Evolutionary conservation across 2,888 invertebrate species (phyloP).

Genomic region (Molanna angustata): DNA sequence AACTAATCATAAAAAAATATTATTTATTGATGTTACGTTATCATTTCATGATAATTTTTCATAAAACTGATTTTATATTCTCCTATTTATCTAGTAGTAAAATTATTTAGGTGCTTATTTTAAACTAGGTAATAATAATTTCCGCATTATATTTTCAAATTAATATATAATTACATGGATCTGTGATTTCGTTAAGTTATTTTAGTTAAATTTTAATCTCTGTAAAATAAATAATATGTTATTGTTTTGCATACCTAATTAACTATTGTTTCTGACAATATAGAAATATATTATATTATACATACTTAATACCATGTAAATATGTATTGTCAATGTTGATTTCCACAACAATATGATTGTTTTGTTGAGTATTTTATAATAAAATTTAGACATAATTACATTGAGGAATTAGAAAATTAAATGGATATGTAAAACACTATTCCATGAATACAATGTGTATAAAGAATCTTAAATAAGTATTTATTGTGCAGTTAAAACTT

Average conservation of each 20-base stretch:
- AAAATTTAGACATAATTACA: conserved; percentile 19
- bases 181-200: conserved; percentile 31
- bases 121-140: no score
- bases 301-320: conserved; percentile 23
- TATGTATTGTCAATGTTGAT: conserved; percentile 13
- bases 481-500: background rate
- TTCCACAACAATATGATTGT: conserved; percentile 20
- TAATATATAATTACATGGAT: conserved; percentile 29
- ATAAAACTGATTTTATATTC: conserved; percentile 12
- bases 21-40: no score
- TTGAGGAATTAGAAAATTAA: conserved; percentile 21
- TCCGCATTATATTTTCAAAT: no score
- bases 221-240: conserved; percentile 26
- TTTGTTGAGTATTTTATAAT: conserved; percentile 24
- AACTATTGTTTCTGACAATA: conserved; percentile 19
- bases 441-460: background rate
- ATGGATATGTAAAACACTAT: conserved; percentile 20
- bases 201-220: conserved; percentile 25
- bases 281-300: conserved; percentile 12
- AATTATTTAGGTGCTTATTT: conserved; percentile 32
- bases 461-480: background rate
- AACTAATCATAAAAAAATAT: no score
- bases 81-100: conserved; percentile 29
- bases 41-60: no score
- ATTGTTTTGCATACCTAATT: conserved; percentile 19